Base-by-base conservation (phyloP, 2,797 vertebrate species). In the Ataeniobius toweri region DNA sequence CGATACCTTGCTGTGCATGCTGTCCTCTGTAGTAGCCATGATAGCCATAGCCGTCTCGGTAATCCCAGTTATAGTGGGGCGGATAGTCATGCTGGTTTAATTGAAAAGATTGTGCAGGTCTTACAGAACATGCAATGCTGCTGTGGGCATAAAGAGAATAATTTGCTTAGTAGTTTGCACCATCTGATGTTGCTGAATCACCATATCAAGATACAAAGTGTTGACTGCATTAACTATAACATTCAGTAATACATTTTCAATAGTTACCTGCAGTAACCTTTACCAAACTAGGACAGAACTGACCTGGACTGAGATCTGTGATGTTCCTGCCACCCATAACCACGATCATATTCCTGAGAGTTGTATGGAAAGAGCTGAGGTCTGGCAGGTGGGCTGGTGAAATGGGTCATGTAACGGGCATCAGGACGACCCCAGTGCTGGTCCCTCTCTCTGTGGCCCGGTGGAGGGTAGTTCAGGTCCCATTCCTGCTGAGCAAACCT, bases 281-380 rank as follows among this genome's bases (percentile, higher is more conserved):
- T 31, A 46, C 5, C n/a, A 7, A 55, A 3, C 6, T 68, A 50
- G 2, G 50, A 41, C 3, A 39, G 4, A 46, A 88, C 90, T 71
- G 70, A 95, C 94, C 94, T 94, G 82, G 93, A 93, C 28, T 86
- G 90, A 5, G 93, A 86, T 74, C 87, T 89, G 28, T 87, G 82
- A 46, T 88, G 84, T 2, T 90, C 86, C 8, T 86, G 63, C 18
- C 3, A 83, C 20, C 85, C 85, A 6, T 92, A 80, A 39, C 78
- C 78, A 24, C 92, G 88, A 1, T 58, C 56, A 59, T 88, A 85
- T 26, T 87, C 88, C 71, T 90, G 86, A 28, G 26, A 69, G 75
- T 31, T 87, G 84, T 84, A 87, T 31, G 83, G 77, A 71, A 83
- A 84, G 75, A 77, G 83, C 24, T 93, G 92, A 0, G 76, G 78